Percentiles rank a stretch among this genome's conserved stretches.
Evolutionary conservation across 92 coral and sea anemone species (phyloP).

Genomic region (Blastomussa wellsi): DNA sequence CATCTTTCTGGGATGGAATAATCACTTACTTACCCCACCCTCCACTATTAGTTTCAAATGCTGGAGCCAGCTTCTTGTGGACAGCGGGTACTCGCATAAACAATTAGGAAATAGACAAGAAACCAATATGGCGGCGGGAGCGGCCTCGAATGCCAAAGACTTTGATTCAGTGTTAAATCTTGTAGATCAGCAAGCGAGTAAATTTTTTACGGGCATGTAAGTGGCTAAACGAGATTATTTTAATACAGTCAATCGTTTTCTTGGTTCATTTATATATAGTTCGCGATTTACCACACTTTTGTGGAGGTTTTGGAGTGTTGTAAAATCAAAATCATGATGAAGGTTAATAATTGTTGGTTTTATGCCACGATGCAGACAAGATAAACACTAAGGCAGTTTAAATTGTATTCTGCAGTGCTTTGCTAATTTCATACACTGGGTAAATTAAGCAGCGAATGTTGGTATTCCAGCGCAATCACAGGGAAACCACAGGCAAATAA

Average conservation of each 20-base stretch:
- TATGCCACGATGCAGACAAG: too few relatives aligned
- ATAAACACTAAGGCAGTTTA: too few relatives aligned
- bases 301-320: too few relatives aligned
- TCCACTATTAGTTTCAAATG: not conserved
- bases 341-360: too few relatives aligned
- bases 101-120: not conserved
- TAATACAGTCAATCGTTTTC: not conserved
- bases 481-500: too few relatives aligned
- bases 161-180: conserved; percentile 72
- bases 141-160: conserved; percentile 47
- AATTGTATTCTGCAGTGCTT: too few relatives aligned
- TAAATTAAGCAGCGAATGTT: too few relatives aligned
- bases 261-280: too few relatives aligned
- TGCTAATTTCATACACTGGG: too few relatives aligned
- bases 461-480: too few relatives aligned
- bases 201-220: conserved; percentile 91
- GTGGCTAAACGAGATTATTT: conserved; percentile 24
- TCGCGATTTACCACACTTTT: too few relatives aligned
- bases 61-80: not conserved
- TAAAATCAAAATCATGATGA: too few relatives aligned
- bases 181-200: conserved; percentile 84
- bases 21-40: not conserved
- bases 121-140: conserved; percentile 66
- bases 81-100: conserved; percentile 45
- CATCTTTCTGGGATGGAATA: not conserved